phyloP scores from a whole-genome alignment of 2,113 vertebrate genomes.

The Bos taurus region DNA sequence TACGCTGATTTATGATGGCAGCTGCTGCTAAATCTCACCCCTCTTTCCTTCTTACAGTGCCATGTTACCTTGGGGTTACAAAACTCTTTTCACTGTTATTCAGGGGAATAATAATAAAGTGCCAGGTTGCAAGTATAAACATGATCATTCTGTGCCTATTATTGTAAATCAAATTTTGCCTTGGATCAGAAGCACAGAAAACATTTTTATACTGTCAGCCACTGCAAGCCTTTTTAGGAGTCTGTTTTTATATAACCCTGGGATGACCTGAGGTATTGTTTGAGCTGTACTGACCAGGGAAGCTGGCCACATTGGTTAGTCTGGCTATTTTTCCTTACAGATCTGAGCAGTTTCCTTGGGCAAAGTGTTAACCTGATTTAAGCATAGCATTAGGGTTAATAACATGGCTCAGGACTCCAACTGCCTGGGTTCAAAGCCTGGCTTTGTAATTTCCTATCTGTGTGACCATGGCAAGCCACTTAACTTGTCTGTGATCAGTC shows the following conservation, averaged over 20 bases:
- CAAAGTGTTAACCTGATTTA: background rate
- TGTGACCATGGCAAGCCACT: background rate
- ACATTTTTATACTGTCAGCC: constrained; percentile 18
- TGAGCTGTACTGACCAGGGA: background rate
- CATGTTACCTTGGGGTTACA: constrained; percentile 72
- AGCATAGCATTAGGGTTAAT: background rate
- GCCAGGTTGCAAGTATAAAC: constrained; percentile 69
- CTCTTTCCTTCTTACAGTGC: constrained; percentile 42
- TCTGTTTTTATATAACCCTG: constrained; percentile 14
- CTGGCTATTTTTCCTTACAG: background rate
- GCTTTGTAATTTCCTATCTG: background rate
- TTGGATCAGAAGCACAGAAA: constrained; percentile 46
- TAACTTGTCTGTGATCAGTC: background rate
- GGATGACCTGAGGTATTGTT: background rate
- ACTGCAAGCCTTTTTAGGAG: background rate
- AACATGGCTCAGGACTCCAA: background rate
- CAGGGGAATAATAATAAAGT: constrained; percentile 68
- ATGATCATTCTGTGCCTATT: constrained; percentile 65
- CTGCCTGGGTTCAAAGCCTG: background rate
- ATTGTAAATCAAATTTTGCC: constrained; percentile 69
- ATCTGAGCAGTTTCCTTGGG: background rate
- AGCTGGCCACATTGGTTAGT: background rate
- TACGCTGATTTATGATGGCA: constrained; percentile 69
- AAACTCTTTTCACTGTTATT: constrained; percentile 63
- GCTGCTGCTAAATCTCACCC: constrained; percentile 57